These are phyloP conservation scores for Alectoris magna DNA, from an alignment of 2,797 vertebrate genomes.

Conservation along the genomic window DNA sequence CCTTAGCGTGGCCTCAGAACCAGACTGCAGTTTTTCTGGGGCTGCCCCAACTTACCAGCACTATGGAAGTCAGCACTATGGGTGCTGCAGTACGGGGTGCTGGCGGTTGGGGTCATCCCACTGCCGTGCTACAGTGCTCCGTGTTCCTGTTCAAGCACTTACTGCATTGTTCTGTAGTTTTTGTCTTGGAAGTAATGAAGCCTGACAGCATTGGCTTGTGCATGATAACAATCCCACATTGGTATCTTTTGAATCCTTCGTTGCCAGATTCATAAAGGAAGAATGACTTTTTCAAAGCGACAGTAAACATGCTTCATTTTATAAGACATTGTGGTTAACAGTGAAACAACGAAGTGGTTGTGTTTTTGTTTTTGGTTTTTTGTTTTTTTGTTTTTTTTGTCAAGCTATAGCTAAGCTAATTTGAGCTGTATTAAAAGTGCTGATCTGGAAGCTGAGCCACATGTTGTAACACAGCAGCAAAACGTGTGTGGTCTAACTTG, in stretches of 20 bases:
- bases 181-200: conserved; percentile 80
- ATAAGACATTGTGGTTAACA: conserved; percentile 76
- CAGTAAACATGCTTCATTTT: conserved; percentile 77
- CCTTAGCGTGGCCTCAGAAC: background rate
- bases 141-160: conserved; percentile 55
- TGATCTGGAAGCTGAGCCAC: conserved; percentile 44
- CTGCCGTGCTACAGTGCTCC: background rate
- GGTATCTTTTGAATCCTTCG: conserved; percentile 77
- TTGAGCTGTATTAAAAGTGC: conserved; percentile 64
- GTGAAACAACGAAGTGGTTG: conserved; percentile 65
- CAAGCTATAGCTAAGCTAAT: conserved; percentile 71
- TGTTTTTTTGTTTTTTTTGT: background rate
- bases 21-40: background rate
- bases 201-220: conserved; percentile 78
- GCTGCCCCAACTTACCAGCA: background rate
- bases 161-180: conserved; percentile 74
- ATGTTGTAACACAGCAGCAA: background rate
- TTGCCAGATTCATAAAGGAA: conserved; percentile 77
- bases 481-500: background rate
- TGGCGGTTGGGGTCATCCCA: conserved; percentile 65
- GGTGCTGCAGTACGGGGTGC: background rate
- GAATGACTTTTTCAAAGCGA: conserved; percentile 70
- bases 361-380: background rate
- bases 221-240: conserved; percentile 68
- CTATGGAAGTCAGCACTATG: background rate